Percentiles rank a stretch among this genome's conserved stretches.
Evolutionary conservation across 2,797 vertebrate genomes (phyloP).

Genomic region (Pseudochromis fuscus): DNA sequence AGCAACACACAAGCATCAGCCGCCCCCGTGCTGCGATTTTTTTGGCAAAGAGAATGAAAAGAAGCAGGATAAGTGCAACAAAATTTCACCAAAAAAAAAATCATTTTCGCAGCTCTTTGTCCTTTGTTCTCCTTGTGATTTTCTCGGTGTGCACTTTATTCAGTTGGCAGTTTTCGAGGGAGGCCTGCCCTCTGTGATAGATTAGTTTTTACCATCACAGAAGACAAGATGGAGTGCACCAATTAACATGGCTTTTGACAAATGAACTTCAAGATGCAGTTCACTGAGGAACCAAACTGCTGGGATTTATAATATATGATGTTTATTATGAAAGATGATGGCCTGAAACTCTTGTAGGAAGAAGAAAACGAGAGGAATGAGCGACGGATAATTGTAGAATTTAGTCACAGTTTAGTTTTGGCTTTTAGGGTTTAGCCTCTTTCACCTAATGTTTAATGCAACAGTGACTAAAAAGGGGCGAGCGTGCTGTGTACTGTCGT

Average conservation of each 20-base stretch:
- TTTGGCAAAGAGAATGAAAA: not conserved
- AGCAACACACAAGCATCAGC: not conserved
- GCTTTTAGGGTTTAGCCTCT: slow-evolving; percentile 17
- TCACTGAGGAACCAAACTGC: slow-evolving; percentile 49
- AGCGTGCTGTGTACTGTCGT: slow-evolving; percentile 7
- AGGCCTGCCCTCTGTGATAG: slow-evolving; percentile 44
- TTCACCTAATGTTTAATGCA: slow-evolving; percentile 42
- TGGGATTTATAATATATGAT: slow-evolving; percentile 60
- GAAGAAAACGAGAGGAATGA: slow-evolving; percentile 26
- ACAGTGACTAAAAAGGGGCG: slow-evolving; percentile 12
- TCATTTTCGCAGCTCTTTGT: not conserved
- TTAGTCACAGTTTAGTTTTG: slow-evolving; percentile 5
- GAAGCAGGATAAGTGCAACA: not conserved
- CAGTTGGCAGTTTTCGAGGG: slow-evolving; percentile 20
- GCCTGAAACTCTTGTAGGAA: slow-evolving; percentile 13
- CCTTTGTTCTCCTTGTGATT: slow-evolving; percentile 19
- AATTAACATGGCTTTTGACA: slow-evolving; percentile 72
- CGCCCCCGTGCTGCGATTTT: not conserved
- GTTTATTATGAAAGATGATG: slow-evolving; percentile 60
- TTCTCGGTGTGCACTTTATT: slow-evolving; percentile 31
- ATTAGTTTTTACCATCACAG: slow-evolving; percentile 58
- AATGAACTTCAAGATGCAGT: slow-evolving; percentile 66
- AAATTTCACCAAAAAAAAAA: not conserved
- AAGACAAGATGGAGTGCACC: slow-evolving; percentile 71
- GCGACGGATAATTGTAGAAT: slow-evolving; percentile 34